phyloP scores from a whole-genome alignment of 2,797 vertebrate species.

The Poeciliopsis presidionis region DNA sequence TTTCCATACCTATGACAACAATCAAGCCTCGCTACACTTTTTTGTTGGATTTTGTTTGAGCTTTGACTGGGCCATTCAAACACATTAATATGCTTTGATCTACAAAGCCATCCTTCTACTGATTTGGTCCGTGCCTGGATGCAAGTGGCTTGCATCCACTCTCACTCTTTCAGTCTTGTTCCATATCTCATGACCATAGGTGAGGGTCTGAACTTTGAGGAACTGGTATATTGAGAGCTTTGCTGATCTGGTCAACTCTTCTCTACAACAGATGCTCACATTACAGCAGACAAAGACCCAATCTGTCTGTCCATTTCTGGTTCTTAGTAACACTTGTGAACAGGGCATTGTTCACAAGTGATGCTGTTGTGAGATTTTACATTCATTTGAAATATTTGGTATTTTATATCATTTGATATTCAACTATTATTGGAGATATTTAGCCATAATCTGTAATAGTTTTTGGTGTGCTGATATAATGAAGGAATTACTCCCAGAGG shows the following conservation, averaged over 20 bases:
- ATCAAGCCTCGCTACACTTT: background rate
- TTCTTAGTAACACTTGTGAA: background rate
- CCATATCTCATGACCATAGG: background rate
- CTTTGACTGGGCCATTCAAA: background rate
- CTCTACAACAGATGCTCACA: background rate
- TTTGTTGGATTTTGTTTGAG: background rate
- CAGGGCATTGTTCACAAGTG: too few species aligned
- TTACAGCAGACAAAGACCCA: background rate
- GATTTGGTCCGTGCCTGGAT: too few species aligned
- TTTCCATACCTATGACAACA: background rate
- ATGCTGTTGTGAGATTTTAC: background rate
- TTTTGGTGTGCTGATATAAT: conserved; percentile 7
- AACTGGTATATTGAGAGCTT: background rate
- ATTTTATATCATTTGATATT: background rate
- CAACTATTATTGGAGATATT: background rate
- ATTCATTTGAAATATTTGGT: background rate
- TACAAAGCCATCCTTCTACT: background rate
- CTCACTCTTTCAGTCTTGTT: background rate
- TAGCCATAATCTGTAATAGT: background rate
- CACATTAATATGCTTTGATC: background rate
- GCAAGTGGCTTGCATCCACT: background rate
- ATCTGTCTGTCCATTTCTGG: background rate
- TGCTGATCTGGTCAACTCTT: background rate
- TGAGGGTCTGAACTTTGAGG: background rate
- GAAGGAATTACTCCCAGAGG: background rate